Base-by-base conservation (phyloP, 2,888 invertebrate species). In the Meganola albula region DNA sequence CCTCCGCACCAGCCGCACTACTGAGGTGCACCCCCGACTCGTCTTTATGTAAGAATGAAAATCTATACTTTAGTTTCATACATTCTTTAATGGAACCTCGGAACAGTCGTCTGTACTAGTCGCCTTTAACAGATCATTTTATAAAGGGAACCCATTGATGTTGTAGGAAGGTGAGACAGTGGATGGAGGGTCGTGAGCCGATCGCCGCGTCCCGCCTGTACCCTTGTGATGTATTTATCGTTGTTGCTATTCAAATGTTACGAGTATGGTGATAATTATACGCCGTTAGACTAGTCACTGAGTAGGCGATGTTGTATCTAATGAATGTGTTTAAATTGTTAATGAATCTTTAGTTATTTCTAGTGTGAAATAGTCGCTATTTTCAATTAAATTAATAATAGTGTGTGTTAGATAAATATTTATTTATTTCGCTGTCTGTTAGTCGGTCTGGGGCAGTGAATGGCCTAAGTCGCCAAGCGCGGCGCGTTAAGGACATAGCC, bases 281-380 rank as follows among this genome's bases (percentile, higher is more conserved):
- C 74, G 77, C 79, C 69, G 74, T 72, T 82, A 83, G 80, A 82
- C 83, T 85, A 85, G 84, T 85, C 84, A 85, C 72, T 74, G 77
- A 74, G 71, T 80, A 82, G 82, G 70, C 73, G 69, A 79, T 79
- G 76, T 80, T 82, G 72, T 80, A 79, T 72, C 74, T 73, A 73
- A 58, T 75, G n/a, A 76, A 71, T 74, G 63, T 80, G 78, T 76
- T 74, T 71, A 69, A 72, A 75, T 69, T 74, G 66, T 78, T 74
- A 69, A 74, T 73, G 75, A 73, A 83, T 80, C 76, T 83, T 79
- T 83, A 79, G 82, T 83, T 83, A 66, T 75, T 68, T 70, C 59
- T 80, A 79, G 72, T 75, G 68, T 72, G 68, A 75, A 74, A 72
- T 74, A 73, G 75, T 67, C 64, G 67, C 75, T 74, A 76, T 74